A percentile compares a stretch with the other conserved stretches of the same genome.
Conservation (phyloP, 2,797 vertebrate genomes). For the Todus mexicanus region DNA sequence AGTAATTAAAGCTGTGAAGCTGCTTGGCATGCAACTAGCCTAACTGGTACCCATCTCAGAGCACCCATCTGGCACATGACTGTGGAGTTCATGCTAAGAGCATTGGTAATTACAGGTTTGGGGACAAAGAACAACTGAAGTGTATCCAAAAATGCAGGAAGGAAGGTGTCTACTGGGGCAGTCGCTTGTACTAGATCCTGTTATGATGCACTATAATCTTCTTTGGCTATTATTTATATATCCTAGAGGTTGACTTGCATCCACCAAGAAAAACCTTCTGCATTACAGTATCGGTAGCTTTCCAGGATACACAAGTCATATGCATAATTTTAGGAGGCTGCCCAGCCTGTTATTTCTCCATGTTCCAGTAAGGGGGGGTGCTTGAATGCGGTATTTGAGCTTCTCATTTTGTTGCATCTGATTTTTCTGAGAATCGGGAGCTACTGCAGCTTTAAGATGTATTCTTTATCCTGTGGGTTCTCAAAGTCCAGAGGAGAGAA, state of each 20-base stretch:
- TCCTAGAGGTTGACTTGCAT: neutral
- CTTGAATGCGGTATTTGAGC: neutral
- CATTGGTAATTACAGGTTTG: neutral
- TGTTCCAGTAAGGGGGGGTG: neutral
- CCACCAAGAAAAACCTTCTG: neutral
- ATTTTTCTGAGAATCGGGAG: neutral
- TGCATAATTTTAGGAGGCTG: neutral
- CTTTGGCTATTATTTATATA: neutral
- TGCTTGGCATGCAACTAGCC: neutral
- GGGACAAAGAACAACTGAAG: neutral
- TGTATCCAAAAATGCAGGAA: neutral
- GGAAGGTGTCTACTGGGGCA: neutral
- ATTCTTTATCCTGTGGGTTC: neutral
- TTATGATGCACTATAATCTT: neutral
- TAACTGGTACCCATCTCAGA: neutral
- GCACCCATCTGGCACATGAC: neutral
- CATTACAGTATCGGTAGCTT: neutral
- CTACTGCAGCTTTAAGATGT: neutral
- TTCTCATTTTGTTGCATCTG: neutral
- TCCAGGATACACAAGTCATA: neutral
- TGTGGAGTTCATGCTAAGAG: neutral
- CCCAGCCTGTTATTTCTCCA: neutral
- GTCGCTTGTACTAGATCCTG: neutral
- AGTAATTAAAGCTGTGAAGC: slow-evolving; percentile 15
- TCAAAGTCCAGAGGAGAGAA: neutral